Conservation (phyloP, 64 coral and sea anemone genomes). For the Montipora foliosa region DNA sequence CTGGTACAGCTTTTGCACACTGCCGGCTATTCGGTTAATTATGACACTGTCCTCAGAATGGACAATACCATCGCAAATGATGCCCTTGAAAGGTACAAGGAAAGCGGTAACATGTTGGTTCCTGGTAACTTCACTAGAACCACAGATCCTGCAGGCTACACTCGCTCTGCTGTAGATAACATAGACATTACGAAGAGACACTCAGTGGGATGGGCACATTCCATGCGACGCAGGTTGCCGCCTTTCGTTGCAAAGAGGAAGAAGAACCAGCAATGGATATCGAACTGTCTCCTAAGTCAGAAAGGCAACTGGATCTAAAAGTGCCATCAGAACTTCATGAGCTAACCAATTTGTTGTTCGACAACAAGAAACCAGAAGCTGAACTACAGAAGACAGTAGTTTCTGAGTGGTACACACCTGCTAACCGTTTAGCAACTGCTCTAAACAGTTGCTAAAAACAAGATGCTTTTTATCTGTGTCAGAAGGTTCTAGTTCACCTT, state of each 20-base stretch:
- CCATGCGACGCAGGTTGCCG: conserved; percentile 64
- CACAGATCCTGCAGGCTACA: not conserved
- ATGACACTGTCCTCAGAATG: conserved; percentile 37
- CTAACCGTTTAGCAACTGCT: too few species aligned
- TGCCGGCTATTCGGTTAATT: conserved; percentile 40
- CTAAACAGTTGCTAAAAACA: too few species aligned
- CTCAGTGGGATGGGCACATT: conserved; percentile 61
- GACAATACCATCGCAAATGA: conserved; percentile 46
- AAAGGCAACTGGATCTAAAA: conserved; percentile 18
- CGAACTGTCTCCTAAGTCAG: too few species aligned
- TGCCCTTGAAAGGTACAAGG: conserved; percentile 28
- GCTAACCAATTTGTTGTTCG: not conserved
- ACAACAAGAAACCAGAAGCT: conserved; percentile 12
- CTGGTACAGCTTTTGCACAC: conserved; percentile 51
- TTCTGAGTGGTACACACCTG: conserved; percentile 43
- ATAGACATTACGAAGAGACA: conserved; percentile 69
- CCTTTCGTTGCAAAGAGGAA: not conserved
- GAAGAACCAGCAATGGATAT: conserved; percentile 17
- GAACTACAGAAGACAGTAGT: not conserved
- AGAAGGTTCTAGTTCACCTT: too few species aligned
- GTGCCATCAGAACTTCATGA: conserved; percentile 33
- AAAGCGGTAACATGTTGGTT: conserved; percentile 45
- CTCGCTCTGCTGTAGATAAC: conserved; percentile 50
- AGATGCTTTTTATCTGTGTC: too few species aligned
- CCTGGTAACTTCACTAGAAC: conserved; percentile 15